Evolutionary conservation across 2,888 invertebrate species (phyloP).

Genomic region (Nephrotoma appendiculata): DNA sequence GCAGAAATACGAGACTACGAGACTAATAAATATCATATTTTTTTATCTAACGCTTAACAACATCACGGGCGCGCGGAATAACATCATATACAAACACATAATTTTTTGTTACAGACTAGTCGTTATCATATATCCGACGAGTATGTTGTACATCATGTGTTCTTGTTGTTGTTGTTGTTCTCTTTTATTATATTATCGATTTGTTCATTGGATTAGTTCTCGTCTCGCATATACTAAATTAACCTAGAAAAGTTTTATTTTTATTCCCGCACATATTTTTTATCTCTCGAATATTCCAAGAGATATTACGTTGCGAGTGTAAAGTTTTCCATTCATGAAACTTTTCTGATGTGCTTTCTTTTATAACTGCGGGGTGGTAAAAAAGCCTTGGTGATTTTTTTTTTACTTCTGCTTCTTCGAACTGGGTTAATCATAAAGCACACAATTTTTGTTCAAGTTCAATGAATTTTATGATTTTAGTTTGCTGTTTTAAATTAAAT

Average conservation of each 20-base stretch:
- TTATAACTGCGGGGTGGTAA: neutral
- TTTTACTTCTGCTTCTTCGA: no score
- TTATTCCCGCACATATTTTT: neutral
- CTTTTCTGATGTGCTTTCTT: neutral
- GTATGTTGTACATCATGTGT: no score
- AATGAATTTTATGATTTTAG: no score
- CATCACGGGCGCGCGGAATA: neutral
- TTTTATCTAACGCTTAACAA: neutral
- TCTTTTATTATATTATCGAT: neutral
- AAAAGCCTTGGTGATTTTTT: neutral
- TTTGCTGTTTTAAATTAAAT: no score
- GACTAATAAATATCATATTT: neutral
- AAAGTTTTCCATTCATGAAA: neutral
- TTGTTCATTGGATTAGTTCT: neutral
- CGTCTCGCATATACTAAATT: neutral
- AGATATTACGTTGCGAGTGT: neutral
- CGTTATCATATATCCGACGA: neutral
- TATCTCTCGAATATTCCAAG: neutral
- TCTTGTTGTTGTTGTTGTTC: neutral
- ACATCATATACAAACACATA: neutral
- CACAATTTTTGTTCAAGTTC: no score
- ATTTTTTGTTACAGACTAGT: neutral
- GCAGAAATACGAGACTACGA: neutral
- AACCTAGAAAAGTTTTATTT: neutral
- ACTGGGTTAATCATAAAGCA: no score